phyloP scores from a whole-genome alignment of 2,797 vertebrate genomes.

The Ibycter americanus region DNA sequence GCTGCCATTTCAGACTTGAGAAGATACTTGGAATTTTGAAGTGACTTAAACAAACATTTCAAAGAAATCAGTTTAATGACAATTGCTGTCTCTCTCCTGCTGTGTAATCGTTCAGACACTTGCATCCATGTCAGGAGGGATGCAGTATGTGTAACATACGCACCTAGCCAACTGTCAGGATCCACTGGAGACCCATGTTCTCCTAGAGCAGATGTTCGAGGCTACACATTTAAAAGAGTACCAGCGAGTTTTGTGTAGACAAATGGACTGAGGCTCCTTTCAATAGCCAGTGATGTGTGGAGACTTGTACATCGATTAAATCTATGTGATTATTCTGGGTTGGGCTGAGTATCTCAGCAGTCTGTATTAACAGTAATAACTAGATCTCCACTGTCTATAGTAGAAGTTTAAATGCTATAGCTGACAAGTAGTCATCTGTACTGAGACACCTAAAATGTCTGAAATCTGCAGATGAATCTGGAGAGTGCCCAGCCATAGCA shows the following conservation, averaged over 20 bases:
- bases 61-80: neutral
- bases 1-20: neutral
- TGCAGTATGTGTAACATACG: neutral
- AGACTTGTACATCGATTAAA: neutral
- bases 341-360: neutral
- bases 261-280: neutral
- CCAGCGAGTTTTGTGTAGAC: neutral
- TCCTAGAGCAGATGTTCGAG: neutral
- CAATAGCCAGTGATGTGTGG: neutral
- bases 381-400: neutral
- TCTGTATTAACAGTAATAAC: neutral
- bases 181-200: neutral
- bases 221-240: neutral
- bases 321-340: neutral
- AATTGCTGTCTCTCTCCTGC: neutral
- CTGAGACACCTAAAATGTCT: neutral
- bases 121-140: neutral
- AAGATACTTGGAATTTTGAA: neutral
- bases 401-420: neutral
- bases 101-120: neutral
- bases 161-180: neutral
- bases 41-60: constrained; percentile 4
- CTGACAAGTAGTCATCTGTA: neutral
- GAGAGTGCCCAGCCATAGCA: neutral
- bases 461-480: neutral